Percentiles rank a stretch among this genome's conserved stretches.
Evolutionary conservation across 1,140 invertebrate species (phyloP).

Genomic region (Rhynchophorus ferrugineus): DNA sequence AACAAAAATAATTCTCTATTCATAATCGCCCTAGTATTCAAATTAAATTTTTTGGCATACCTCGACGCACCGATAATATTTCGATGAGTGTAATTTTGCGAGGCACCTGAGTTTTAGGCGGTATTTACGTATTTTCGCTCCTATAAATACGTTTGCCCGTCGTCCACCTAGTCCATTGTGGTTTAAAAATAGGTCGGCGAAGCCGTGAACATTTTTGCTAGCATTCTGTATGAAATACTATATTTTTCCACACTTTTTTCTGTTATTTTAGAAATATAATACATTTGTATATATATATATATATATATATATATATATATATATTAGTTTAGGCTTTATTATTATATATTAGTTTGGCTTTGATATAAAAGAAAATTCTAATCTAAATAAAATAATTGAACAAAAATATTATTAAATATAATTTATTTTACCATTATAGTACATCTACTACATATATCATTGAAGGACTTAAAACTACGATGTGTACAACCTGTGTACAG

Average conservation of each 20-base stretch:
- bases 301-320: background rate
- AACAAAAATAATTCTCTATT: background rate
- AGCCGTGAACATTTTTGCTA: background rate
- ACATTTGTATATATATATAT: background rate
- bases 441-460: too few relatives aligned
- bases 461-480: too few relatives aligned
- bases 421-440: too few relatives aligned
- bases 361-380: background rate
- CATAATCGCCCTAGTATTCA: background rate
- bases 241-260: too few relatives aligned
- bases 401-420: too few relatives aligned
- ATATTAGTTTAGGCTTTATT: background rate
- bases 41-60: constrained; percentile 1
- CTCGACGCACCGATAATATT: background rate
- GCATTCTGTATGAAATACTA: too few relatives aligned
- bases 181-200: background rate
- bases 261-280: too few relatives aligned
- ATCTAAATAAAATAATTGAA: background rate
- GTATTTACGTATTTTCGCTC: constrained; percentile 7
- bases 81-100: background rate
- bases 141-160: constrained; percentile 9
- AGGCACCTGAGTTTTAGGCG: constrained; percentile 7
- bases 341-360: background rate
- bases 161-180: constrained; percentile 12
- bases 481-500: too few relatives aligned